Percentiles rank a stretch among this genome's conserved stretches.
phyloP scores from a whole-genome alignment of 1,140 invertebrate species.

The Paramacrobiotus metropolitanus region DNA sequence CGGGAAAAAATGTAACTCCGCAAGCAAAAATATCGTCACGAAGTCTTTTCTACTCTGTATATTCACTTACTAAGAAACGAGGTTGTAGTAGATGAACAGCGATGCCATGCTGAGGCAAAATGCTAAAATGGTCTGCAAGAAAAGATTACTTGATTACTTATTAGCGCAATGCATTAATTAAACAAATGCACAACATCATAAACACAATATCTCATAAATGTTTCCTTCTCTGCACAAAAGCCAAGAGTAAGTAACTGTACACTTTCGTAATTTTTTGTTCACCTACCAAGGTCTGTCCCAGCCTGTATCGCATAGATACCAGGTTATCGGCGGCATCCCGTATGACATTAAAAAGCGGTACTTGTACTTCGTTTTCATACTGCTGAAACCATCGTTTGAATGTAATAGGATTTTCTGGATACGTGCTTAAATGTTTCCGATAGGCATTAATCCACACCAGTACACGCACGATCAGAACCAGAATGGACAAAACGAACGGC shows the following conservation, averaged over 20 bases:
- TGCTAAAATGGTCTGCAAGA: background rate
- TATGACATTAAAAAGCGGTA: background rate
- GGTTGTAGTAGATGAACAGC: background rate
- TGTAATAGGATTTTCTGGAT: too few relatives aligned
- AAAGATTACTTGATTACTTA: too few relatives aligned
- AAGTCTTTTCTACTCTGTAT: background rate
- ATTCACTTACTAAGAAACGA: background rate
- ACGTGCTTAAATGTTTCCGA: too few relatives aligned
- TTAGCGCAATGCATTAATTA: too few relatives aligned
- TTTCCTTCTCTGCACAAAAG: too few relatives aligned
- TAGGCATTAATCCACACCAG: background rate
- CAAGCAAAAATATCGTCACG: background rate
- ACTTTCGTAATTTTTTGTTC: too few relatives aligned
- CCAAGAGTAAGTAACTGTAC: too few relatives aligned
- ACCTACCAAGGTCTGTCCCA: background rate
- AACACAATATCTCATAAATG: too few relatives aligned
- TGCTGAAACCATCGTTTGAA: too few relatives aligned
- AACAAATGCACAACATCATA: too few relatives aligned
- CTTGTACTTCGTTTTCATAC: too few relatives aligned
- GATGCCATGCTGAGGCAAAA: background rate
- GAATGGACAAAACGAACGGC: background rate
- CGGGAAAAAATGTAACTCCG: too few relatives aligned
- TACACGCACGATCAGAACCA: background rate
- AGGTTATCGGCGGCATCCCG: background rate
- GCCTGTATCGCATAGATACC: background rate